These are phyloP conservation scores for Meiosimyza decipiens DNA, from an alignment of 2,888 invertebrate species.

Conservation along the genomic window DNA sequence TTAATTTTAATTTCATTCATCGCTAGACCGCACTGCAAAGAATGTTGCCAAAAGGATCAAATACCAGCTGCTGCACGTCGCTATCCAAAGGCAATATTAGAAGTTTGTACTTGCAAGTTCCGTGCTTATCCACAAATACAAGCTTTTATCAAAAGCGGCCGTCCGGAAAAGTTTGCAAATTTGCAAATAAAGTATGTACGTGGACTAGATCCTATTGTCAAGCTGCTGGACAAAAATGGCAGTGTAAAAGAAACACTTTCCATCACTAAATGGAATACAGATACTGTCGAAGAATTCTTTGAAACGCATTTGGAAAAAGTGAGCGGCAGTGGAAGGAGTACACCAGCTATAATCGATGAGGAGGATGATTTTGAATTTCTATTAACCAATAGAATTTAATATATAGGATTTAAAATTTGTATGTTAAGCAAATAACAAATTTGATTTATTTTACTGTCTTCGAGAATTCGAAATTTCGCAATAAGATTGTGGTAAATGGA, in stretches of 20 bases:
- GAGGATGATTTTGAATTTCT: conserved; percentile 65
- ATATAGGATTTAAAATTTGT: not conserved
- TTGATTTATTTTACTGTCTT: not conserved
- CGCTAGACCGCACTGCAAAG: conserved; percentile 70
- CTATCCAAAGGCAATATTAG: conserved; percentile 91
- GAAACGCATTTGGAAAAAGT: conserved; percentile 81
- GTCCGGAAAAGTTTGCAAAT: conserved; percentile 90
- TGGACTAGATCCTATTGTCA: conserved; percentile 94
- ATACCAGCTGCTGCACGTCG: conserved; percentile 75
- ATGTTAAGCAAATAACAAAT: not conserved
- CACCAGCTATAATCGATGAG: conserved; percentile 67
- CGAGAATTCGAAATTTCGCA: not conserved
- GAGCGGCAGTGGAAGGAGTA: conserved; percentile 54
- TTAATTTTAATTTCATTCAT: not conserved
- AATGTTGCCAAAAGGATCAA: conserved; percentile 85
- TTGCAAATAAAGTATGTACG: conserved; percentile 92
- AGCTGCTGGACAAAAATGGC: conserved; percentile 85
- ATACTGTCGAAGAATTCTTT: conserved; percentile 96
- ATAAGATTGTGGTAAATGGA: too few species aligned
- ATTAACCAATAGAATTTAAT: conserved; percentile 68
- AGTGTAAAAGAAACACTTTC: conserved; percentile 89
- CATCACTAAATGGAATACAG: conserved; percentile 99
- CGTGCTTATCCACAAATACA: conserved; percentile 98
- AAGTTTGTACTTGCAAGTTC: conserved; percentile 98
- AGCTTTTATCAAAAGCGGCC: conserved; percentile 95